Base-by-base conservation (phyloP, 2,797 vertebrate genomes). In the Acrocephalus scirpaceus region DNA sequence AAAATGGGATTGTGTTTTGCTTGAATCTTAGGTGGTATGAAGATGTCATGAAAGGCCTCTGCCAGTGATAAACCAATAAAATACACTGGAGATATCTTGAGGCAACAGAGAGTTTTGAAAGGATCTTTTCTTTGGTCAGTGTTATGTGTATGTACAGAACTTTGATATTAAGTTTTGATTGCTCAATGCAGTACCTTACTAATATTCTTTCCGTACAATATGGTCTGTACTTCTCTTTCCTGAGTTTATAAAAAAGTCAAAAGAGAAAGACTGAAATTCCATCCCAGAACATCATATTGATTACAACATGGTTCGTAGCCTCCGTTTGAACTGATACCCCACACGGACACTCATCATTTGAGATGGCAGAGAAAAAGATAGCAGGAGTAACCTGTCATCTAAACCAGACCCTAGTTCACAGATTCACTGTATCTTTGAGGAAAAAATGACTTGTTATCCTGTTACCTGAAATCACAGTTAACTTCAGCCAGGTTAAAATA, bases 311-410 rank as follows among this genome's bases (percentile, higher is more conserved):
- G 73, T 88, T 94, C 5, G 0, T 80, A 0, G 2, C 70, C 1
- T 0, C 77, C 0, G 66, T 93, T 89, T 94, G 94, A 97, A 91
- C 90, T 0, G 26, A 93, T 85, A 88, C 80, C 32, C 38, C 64
- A n/a, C 83, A 82, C 16, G 0, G 48, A 76, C 57, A 62, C n/a
- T 40, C 74, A 87, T 73, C 88, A 95, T 85, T 88, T 95, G 95
- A 97, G 95, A 95, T 84, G 95, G 83, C 22, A 94, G 62, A 60
- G 96, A 90, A 95, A 93, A 95, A 79, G 96, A 97, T 96, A 97
- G 67, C 64, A 60, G 80, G 64, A 79, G 38, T 82, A 67, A 94
- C 80, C 83, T 94, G 92, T 90, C 92, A 97, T 78, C 71, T 56
- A 95, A 94, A 84, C 94, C 93, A 92, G 70, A 38, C 60, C 51